A percentile compares a stretch with the other conserved stretches of the same genome.
phyloP scores from a whole-genome alignment of 2,888 invertebrate genomes.

The Imbricaverruca yamaguchii region DNA sequence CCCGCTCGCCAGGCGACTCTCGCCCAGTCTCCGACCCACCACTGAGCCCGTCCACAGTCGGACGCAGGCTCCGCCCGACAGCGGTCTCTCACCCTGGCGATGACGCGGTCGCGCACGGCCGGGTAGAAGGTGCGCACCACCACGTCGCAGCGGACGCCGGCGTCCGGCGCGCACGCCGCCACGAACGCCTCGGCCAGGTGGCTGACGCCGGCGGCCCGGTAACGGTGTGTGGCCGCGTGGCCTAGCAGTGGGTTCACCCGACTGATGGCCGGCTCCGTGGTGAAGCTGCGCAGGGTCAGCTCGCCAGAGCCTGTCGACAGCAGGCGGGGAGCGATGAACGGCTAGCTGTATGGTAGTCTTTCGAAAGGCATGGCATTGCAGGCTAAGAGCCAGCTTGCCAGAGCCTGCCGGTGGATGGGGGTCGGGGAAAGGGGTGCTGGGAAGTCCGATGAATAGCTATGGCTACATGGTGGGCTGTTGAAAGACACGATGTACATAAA shows the following conservation, averaged over 20 bases:
- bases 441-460: no score
- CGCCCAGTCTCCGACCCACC: no score
- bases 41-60: no score
- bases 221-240: neutral
- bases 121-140: conserved; percentile 14
- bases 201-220: neutral
- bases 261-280: conserved; percentile 15
- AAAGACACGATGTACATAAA: no score
- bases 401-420: no score
- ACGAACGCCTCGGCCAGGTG: conserved; percentile 15
- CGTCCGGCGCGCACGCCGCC: conserved; percentile 11
- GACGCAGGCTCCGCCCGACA: no score
- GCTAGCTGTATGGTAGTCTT: no score
- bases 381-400: no score
- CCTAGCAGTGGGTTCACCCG: conserved; percentile 6
- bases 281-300: neutral
- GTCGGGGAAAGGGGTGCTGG: no score
- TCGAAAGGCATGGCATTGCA: no score
- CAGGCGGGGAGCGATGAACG: neutral
- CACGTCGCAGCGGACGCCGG: conserved; percentile 4
- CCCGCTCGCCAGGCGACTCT: no score
- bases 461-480: no score
- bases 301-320: neutral
- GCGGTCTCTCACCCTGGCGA: neutral
- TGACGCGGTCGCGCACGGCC: neutral